Evolutionary conservation across 2,888 invertebrate species (phyloP), one percentile per base, ranked within the genome.

Genomic region (Herminia tarsipennalis): DNA sequence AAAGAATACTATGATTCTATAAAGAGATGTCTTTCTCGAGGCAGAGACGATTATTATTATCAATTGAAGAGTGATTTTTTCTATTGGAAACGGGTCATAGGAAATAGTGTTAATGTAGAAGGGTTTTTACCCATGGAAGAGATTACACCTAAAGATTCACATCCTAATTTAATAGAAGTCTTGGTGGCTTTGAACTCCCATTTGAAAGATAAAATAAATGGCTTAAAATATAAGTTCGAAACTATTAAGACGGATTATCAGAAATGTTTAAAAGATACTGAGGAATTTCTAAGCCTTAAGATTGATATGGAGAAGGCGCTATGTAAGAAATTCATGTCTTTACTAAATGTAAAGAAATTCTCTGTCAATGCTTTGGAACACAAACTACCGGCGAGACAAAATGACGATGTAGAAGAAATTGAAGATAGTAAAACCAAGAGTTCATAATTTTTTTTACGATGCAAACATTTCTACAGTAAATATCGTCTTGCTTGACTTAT

Each of bases 51-150:
- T 56, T 87, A 86, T 41, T 12, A 42, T 1, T 87, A 84, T 28
- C 84, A 87, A 69, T 47, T 87, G 20, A 83, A 77, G 71, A 73
- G 74, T 54, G 86, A 81, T 0, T 84, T 87, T 59, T 86, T 87
- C 54, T 87, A 84, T 46, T 87, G 87, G 87, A 86, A 84, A 65
- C 73, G 74, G 42, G 80, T 73, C 51, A 10, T 66, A 6, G 66
- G 70, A 20, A 65, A 72, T 13, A 66, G 70, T 0, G 3, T 72
- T 12, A 42, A 78, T 10, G 76, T 85, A 32, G 85, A 87, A 76
- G 87, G 87, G 4, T 87, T 86, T 60, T 44, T 87, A 29, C 86
- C 87, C 0, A 66, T 87, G 43, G 81, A 86, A 63, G 75, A 78
- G 22, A 56, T 45, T 21, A 48, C 69, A 10, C 66, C 76, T 1